phyloP scores from a whole-genome alignment of 2,888 invertebrate genomes.

The Lasioglossum figueresi region DNA sequence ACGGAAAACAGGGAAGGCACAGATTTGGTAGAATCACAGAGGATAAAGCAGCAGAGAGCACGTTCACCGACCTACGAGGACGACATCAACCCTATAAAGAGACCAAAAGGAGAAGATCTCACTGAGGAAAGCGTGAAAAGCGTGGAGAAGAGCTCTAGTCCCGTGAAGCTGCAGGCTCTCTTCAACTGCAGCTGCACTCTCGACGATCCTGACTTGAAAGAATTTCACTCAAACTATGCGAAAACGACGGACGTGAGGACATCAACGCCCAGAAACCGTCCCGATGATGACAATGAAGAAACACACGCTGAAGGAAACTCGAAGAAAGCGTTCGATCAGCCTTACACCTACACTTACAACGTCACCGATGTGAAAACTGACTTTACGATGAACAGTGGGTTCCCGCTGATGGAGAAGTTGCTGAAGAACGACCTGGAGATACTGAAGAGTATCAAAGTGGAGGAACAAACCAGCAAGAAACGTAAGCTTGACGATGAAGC shows the following conservation, averaged over 20 bases:
- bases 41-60: neutral
- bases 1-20: neutral
- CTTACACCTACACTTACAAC: neutral
- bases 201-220: neutral
- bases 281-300: neutral
- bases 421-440: constrained; percentile 13
- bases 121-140: too few relatives aligned
- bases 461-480: neutral
- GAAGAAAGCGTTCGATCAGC: neutral
- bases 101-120: neutral
- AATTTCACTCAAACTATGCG: neutral
- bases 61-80: neutral
- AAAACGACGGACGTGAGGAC: neutral
- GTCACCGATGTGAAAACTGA: neutral
- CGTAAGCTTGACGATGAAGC: neutral
- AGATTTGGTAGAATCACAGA: neutral
- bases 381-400: neutral
- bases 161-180: neutral
- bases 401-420: neutral
- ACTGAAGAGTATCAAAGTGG: neutral
- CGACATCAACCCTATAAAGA: neutral
- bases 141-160: constrained; percentile 4
- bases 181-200: constrained; percentile 22
- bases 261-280: constrained; percentile 11
- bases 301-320: neutral